These are phyloP conservation scores for Mionectes olivaceus DNA, from an alignment of 2,797 vertebrate species.

Conservation along the genomic window DNA sequence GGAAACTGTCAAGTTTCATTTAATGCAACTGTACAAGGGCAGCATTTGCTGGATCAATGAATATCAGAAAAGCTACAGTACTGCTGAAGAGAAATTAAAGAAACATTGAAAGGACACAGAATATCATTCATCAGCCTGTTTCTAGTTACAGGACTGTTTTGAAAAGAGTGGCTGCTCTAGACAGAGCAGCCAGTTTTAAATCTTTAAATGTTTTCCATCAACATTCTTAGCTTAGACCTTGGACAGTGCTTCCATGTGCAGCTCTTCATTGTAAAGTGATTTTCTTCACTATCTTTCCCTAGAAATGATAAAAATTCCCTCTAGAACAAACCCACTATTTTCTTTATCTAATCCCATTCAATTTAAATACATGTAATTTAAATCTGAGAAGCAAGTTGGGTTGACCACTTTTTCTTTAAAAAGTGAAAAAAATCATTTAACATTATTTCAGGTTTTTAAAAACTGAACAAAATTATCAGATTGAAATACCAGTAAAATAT, in stretches of 20 bases:
- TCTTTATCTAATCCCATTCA: not conserved
- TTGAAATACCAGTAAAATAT: not conserved
- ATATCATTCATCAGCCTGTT: not conserved
- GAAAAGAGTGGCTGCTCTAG: not conserved
- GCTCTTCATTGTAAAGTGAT: not conserved
- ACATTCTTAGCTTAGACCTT: not conserved
- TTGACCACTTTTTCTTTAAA: not conserved
- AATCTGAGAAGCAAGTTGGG: not conserved
- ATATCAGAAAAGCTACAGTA: not conserved
- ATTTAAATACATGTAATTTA: not conserved
- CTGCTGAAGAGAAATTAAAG: not conserved
- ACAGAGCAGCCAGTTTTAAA: not conserved
- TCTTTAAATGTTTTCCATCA: not conserved
- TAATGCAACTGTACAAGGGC: not conserved
- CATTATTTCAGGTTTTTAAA: not conserved
- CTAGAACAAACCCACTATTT: not conserved
- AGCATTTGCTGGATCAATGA: not conserved
- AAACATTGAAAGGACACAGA: not conserved
- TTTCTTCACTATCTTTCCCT: not conserved
- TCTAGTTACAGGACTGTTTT: not conserved
- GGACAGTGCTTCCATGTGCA: not conserved
- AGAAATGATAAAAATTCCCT: not conserved
- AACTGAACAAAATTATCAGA: not conserved
- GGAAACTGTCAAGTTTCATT: rapidly evolving
- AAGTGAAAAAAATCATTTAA: not conserved